These are phyloP conservation scores for Monochamus alternatus DNA, from an alignment of 2,888 invertebrate genomes.

Conservation along the genomic window DNA sequence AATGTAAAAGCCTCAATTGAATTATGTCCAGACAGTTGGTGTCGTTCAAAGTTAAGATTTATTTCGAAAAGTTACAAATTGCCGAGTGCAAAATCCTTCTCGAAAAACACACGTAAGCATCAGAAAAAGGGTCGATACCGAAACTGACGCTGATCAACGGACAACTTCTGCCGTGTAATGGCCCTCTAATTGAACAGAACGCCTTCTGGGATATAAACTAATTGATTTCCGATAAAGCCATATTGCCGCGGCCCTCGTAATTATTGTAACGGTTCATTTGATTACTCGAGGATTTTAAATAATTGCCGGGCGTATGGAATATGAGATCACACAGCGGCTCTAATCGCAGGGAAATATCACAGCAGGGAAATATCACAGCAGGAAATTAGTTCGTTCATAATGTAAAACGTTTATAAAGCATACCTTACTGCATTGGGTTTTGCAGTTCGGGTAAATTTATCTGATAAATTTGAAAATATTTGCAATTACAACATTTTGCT, in stretches of 20 bases:
- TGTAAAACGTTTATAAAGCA: too few relatives aligned
- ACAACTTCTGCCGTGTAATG: slow-evolving; percentile 29
- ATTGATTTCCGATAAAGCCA: slow-evolving; percentile 37
- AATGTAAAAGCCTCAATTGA: neutral
- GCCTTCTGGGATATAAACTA: slow-evolving; percentile 32
- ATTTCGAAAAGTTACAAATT: neutral
- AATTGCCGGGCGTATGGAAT: neutral
- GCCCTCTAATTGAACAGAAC: slow-evolving; percentile 25
- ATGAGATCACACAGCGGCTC: too few relatives aligned
- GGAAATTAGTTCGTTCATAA: neutral
- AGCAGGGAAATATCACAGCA: too few relatives aligned
- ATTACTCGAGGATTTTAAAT: slow-evolving; percentile 29
- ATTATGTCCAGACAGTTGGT: neutral
- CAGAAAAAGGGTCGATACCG: slow-evolving; percentile 10
- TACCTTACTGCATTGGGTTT: too few relatives aligned
- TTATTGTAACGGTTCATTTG: slow-evolving; percentile 26
- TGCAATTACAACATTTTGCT: too few relatives aligned
- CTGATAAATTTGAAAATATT: too few relatives aligned
- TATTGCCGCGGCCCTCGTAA: slow-evolving; percentile 18
- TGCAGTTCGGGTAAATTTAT: too few relatives aligned
- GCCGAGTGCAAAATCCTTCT: neutral
- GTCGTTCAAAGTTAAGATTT: neutral
- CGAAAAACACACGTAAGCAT: slow-evolving; percentile 12
- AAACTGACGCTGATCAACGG: slow-evolving; percentile 25
- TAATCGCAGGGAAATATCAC: neutral